Conservation (phyloP, 30 jellyfish, hydroid and myxozoan species). For the Nemopilema nomurai region DNA sequence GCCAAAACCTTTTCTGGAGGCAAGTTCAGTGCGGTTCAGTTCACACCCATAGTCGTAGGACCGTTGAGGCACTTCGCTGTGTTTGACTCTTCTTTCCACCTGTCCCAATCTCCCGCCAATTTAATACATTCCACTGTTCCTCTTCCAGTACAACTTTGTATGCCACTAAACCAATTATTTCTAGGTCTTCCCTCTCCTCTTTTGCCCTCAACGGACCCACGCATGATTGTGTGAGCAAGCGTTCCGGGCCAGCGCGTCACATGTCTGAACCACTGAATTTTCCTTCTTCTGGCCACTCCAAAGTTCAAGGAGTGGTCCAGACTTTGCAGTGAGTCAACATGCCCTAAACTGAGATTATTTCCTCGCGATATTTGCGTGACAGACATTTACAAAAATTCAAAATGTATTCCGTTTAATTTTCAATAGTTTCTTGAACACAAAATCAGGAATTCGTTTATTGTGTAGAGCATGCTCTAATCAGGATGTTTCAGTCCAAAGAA, state of each 20-base stretch:
- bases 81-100: neutral
- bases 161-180: slow-evolving; percentile 7
- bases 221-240: slow-evolving; percentile 6
- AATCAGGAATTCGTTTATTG: too few relatives aligned
- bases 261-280: slow-evolving; percentile 32
- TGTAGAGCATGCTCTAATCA: too few relatives aligned
- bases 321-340: too few relatives aligned
- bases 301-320: too few relatives aligned
- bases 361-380: too few relatives aligned
- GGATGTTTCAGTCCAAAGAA: too few relatives aligned
- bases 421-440: too few relatives aligned
- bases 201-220: slow-evolving; percentile 13
- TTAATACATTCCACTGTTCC: neutral
- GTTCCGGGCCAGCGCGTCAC: slow-evolving; percentile 13
- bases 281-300: too few relatives aligned
- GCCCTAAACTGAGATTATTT: too few relatives aligned
- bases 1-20: too few relatives aligned
- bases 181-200: slow-evolving; percentile 4
- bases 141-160: neutral
- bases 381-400: too few relatives aligned
- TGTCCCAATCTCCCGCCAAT: neutral
- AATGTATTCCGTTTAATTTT: too few relatives aligned
- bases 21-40: neutral
- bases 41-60: neutral
- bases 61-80: neutral